A percentile compares a stretch with the other conserved stretches of the same genome.
Evolutionary conservation across 2,797 vertebrate genomes (phyloP).

Genomic region (Sarcoramphus papa): DNA sequence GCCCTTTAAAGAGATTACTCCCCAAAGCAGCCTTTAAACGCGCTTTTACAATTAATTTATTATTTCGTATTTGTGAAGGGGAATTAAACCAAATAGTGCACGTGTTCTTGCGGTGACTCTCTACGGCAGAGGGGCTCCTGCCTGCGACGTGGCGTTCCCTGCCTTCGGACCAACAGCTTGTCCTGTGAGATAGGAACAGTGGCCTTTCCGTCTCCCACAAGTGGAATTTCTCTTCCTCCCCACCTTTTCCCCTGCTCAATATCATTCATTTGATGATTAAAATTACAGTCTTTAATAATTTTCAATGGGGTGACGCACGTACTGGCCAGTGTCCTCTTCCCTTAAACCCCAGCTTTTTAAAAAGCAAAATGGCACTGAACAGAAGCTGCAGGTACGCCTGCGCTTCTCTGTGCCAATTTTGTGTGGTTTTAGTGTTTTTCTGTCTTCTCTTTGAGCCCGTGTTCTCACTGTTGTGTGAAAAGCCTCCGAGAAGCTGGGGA

Average conservation of each 20-base stretch:
- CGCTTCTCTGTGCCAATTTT: neutral
- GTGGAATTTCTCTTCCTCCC: neutral
- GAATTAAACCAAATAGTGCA: conserved; percentile 47
- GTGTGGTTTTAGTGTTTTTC: neutral
- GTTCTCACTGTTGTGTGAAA: neutral
- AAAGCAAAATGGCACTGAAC: neutral
- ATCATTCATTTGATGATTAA: neutral
- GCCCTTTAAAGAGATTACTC: conserved; percentile 68
- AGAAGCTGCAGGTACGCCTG: neutral
- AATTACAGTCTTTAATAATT: neutral
- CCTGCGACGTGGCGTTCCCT: conserved; percentile 3
- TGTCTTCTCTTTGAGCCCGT: neutral
- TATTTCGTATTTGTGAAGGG: conserved; percentile 67
- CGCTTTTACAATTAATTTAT: conserved; percentile 68
- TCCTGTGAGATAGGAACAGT: neutral
- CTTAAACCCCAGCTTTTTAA: neutral
- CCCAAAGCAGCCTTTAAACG: conserved; percentile 63
- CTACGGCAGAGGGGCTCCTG: conserved; percentile 15
- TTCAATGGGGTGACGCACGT: neutral
- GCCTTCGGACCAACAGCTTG: conserved; percentile 48
- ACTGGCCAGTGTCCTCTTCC: neutral
- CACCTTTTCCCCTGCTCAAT: neutral
- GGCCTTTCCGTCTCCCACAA: neutral
- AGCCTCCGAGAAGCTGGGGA: neutral
- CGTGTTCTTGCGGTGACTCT: conserved; percentile 26